phyloP scores from a whole-genome alignment of 2,113 vertebrate genomes.

The Nanorana parkeri region DNA sequence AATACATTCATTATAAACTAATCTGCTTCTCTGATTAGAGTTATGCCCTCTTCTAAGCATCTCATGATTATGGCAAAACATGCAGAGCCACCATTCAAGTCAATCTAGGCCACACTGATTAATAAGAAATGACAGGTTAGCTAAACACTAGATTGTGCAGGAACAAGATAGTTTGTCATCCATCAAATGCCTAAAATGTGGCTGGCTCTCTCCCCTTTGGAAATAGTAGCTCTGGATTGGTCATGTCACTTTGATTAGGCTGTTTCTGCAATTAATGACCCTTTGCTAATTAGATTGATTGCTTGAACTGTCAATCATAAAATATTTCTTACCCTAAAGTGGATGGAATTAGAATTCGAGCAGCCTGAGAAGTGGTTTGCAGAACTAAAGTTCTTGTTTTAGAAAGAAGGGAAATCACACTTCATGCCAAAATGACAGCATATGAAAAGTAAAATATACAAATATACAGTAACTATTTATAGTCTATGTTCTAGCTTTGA shows the following conservation, averaged over 20 bases:
- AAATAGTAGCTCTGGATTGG: conserved; percentile 21
- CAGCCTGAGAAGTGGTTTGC: not conserved
- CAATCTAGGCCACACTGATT: conserved; percentile 44
- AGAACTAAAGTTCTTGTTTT: not conserved
- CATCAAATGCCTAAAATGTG: conserved; percentile 38
- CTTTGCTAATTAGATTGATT: conserved; percentile 55
- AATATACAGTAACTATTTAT: too few relatives aligned
- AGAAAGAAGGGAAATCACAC: too few relatives aligned
- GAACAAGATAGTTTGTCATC: conserved; percentile 24
- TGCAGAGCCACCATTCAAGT: conserved; percentile 7
- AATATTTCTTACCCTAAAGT: not conserved
- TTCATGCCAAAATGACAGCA: too few relatives aligned
- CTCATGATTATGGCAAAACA: conserved; percentile 10
- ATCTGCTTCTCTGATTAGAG: not conserved
- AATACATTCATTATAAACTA: conserved; percentile 6
- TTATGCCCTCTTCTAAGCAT: not conserved
- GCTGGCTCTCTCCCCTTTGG: conserved; percentile 45
- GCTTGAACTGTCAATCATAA: conserved; percentile 27
- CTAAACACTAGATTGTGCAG: conserved; percentile 26
- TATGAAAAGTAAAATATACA: too few relatives aligned
- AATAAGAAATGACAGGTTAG: conserved; percentile 38
- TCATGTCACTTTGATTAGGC: conserved; percentile 49
- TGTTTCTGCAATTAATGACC: conserved; percentile 35
- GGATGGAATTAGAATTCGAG: not conserved
- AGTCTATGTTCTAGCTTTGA: too few relatives aligned